Conservation (phyloP, 2,797 vertebrate species). For the Centroberyx gerrardi region DNA sequence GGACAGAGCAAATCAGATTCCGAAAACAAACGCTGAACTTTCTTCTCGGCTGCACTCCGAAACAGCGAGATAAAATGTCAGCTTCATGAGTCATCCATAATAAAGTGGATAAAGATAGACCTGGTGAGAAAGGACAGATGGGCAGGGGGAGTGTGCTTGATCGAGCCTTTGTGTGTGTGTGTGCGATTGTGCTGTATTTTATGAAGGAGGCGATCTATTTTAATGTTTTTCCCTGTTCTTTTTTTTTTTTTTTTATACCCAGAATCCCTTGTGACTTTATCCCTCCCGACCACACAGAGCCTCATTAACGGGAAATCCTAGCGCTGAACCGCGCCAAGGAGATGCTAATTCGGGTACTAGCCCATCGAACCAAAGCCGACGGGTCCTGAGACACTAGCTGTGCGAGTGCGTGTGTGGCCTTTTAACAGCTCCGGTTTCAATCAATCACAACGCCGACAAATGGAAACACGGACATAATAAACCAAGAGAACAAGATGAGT, state of each 20-base stretch:
- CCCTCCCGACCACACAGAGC: slow-evolving; percentile 67
- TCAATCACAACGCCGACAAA: slow-evolving; percentile 72
- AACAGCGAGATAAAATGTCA: slow-evolving; percentile 47
- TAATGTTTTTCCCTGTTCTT: neutral
- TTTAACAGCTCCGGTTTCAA: slow-evolving; percentile 82
- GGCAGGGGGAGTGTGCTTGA: slow-evolving; percentile 26
- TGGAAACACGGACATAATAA: slow-evolving; percentile 78
- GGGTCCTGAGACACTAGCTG: slow-evolving; percentile 63
- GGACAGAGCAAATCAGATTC: slow-evolving; percentile 36
- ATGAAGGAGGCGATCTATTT: slow-evolving; percentile 61
- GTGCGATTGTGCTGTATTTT: slow-evolving; percentile 50
- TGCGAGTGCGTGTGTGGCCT: slow-evolving; percentile 70
- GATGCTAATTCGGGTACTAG: slow-evolving; percentile 79
- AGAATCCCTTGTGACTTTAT: slow-evolving; percentile 72
- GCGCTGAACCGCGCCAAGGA: slow-evolving; percentile 69
- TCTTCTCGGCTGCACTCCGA: slow-evolving; percentile 44
- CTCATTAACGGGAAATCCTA: slow-evolving; percentile 84
- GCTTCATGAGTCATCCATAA: slow-evolving; percentile 51
- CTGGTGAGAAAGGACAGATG: slow-evolving; percentile 31
- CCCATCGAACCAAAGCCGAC: slow-evolving; percentile 73
- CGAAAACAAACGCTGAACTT: slow-evolving; percentile 47
- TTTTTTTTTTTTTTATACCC: slow-evolving; percentile 23
- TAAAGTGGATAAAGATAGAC: slow-evolving; percentile 53
- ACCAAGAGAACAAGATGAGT: slow-evolving; percentile 73
- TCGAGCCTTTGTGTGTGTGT: slow-evolving; percentile 33